Evolutionary conservation across 2,113 vertebrate species (phyloP).

Genomic region (Phaethon lepturus): DNA sequence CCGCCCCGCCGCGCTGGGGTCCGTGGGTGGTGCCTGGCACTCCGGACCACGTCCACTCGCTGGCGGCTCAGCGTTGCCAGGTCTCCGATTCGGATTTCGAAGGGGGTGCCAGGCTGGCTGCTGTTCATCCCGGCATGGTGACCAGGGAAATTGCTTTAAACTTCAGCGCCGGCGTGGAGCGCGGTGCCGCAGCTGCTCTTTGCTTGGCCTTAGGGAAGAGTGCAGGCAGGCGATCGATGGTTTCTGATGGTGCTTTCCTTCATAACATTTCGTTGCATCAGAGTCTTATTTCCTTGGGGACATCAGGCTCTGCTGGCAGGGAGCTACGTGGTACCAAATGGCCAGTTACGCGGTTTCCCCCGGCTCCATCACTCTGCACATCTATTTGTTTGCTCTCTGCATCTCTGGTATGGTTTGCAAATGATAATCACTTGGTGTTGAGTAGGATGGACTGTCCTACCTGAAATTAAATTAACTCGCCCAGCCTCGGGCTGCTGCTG

Average conservation of each 20-base stretch:
- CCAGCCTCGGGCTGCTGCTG: not conserved
- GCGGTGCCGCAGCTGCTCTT: not conserved
- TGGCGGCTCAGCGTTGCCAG: not conserved
- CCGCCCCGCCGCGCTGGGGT: not conserved
- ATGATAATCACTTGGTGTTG: fast-evolving
- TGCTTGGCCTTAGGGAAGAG: not conserved
- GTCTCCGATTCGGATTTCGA: constrained; percentile 15
- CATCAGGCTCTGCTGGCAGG: not conserved
- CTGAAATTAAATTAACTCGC: not conserved
- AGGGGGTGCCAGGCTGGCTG: not conserved
- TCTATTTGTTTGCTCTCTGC: not conserved
- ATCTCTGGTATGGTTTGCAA: not conserved
- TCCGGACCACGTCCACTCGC: not conserved
- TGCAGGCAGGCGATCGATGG: not conserved
- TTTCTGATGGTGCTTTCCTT: not conserved
- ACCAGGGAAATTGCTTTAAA: not conserved
- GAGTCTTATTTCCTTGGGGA: not conserved
- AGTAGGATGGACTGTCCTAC: not conserved
- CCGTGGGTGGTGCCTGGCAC: constrained; percentile 43
- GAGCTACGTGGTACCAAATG: not conserved
- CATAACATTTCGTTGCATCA: not conserved
- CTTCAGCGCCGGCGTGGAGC: not conserved
- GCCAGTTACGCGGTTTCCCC: not conserved
- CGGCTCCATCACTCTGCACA: not conserved
- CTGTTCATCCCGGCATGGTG: not conserved